A percentile compares a stretch with the other conserved stretches of the same genome.
Evolutionary conservation across 2,113 vertebrate genomes (phyloP).

Genomic region (Nycticorax nycticorax): DNA sequence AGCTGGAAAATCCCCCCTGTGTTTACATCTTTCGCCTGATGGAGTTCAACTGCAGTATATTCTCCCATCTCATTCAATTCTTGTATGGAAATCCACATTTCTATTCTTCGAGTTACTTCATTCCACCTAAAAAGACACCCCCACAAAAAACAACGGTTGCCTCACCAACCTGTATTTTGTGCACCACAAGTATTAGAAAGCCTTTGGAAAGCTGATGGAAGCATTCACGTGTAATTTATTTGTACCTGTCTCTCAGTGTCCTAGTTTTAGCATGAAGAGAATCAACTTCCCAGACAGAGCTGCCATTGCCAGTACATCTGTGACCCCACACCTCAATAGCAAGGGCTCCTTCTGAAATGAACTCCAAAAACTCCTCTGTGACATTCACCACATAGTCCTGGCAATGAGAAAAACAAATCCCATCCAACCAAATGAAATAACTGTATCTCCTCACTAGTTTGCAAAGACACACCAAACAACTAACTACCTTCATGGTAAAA

Average conservation of each 20-base stretch:
- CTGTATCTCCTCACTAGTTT: neutral
- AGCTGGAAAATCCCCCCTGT: constrained; percentile 96
- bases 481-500: neutral
- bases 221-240: neutral
- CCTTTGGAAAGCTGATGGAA: neutral
- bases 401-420: neutral
- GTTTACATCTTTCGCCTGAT: constrained; percentile 91
- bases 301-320: constrained; percentile 90
- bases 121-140: constrained; percentile 83
- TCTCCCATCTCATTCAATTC: constrained; percentile 96
- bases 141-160: neutral
- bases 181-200: neutral
- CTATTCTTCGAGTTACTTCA: constrained; percentile 92
- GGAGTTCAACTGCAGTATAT: constrained; percentile 90
- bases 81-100: constrained; percentile 91
- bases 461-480: neutral
- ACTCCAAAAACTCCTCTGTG: constrained; percentile 96
- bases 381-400: constrained; percentile 92
- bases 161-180: neutral
- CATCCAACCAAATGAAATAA: neutral
- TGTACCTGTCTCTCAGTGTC: constrained; percentile 89
- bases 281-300: constrained; percentile 88
- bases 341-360: constrained; percentile 95
- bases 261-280: constrained; percentile 91
- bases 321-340: constrained; percentile 98